Evolutionary conservation across 2,888 invertebrate genomes (phyloP).

Genomic region (Amphipyra tragopoginis): DNA sequence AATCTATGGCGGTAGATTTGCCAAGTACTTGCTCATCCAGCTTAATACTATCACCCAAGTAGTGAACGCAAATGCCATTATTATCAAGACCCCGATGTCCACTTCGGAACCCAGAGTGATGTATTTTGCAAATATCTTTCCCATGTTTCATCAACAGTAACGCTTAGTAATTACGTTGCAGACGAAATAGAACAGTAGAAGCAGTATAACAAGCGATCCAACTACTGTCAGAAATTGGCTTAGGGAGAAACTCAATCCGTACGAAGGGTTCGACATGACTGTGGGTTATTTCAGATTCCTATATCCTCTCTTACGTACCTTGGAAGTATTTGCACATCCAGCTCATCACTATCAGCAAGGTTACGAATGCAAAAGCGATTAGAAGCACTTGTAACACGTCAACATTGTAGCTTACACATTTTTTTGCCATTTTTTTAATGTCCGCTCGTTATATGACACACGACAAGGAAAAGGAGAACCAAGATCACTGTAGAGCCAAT

Average conservation of each 20-base stretch:
- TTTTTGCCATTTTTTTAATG: slow-evolving; percentile 62
- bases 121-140: background rate
- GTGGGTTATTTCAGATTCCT: background rate
- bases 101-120: background rate
- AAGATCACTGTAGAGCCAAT: slow-evolving; percentile 78
- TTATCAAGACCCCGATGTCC: slow-evolving; percentile 50
- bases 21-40: slow-evolving; percentile 69
- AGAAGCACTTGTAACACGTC: slow-evolving; percentile 74
- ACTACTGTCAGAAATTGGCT: slow-evolving; percentile 59
- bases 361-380: slow-evolving; percentile 77
- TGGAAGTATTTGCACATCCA: slow-evolving; percentile 82
- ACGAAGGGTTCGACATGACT: slow-evolving; percentile 15
- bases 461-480: slow-evolving; percentile 75
- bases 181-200: slow-evolving; percentile 58
- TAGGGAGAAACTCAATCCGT: slow-evolving; percentile 50
- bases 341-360: slow-evolving; percentile 74
- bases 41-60: slow-evolving; percentile 69
- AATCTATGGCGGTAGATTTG: slow-evolving; percentile 56
- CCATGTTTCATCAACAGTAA: slow-evolving; percentile 6
- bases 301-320: slow-evolving; percentile 41
- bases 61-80: slow-evolving; percentile 65
- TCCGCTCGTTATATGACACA: slow-evolving; percentile 78
- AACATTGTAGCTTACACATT: slow-evolving; percentile 62
- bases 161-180: slow-evolving; percentile 44
- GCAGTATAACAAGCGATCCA: slow-evolving; percentile 61